phyloP scores from a whole-genome alignment of 2,113 vertebrate genomes.

The Motacilla alba region DNA sequence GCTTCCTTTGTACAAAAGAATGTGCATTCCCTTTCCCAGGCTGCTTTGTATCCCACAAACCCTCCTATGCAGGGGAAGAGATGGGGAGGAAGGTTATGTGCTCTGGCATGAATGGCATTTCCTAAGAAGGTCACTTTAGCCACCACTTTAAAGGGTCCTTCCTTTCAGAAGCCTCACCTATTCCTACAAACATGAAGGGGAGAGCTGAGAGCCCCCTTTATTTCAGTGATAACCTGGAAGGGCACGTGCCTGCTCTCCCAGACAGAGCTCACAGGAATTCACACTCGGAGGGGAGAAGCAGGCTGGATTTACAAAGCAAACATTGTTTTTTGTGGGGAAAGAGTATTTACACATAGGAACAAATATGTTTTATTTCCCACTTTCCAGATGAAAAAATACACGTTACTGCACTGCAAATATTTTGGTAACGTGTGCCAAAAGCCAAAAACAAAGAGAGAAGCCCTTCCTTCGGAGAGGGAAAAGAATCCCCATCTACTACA shows the following conservation, averaged over 20 bases:
- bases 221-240: neutral
- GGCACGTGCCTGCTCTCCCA: rapidly evolving
- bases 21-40: neutral
- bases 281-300: neutral
- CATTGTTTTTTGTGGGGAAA: neutral
- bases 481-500: neutral
- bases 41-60: slow-evolving; percentile 5
- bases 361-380: neutral
- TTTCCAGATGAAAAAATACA: slow-evolving; percentile 13
- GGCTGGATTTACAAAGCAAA: neutral
- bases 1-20: neutral
- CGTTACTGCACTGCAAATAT: neutral
- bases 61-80: slow-evolving; percentile 13
- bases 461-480: neutral
- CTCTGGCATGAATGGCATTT: slow-evolving; percentile 78
- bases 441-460: neutral
- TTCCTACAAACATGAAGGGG: neutral
- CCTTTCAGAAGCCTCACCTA: neutral
- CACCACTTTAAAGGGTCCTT: slow-evolving; percentile 18
- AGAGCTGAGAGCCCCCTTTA: neutral
- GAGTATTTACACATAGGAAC: neutral
- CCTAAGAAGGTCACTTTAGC: slow-evolving; percentile 69
- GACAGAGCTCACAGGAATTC: neutral
- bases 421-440: neutral
- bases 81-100: slow-evolving; percentile 44